Conservation (phyloP, 2,797 vertebrate genomes). For the Chelonia mydas region DNA sequence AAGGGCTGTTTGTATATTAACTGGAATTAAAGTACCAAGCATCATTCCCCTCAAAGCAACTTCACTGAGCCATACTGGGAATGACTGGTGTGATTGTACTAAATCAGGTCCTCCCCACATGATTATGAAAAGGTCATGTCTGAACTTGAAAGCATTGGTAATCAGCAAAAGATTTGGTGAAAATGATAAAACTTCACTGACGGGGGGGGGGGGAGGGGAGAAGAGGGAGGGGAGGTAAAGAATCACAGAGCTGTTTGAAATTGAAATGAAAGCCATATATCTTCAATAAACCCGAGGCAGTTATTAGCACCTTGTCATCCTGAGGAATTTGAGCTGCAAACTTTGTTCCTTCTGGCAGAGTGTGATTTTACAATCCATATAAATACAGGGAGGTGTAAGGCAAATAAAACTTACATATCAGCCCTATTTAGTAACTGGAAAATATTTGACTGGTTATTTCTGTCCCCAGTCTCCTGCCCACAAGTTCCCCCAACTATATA, state of each 20-base stretch:
- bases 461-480: not conserved
- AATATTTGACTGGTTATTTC: not conserved
- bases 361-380: not conserved
- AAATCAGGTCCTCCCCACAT: too few species aligned
- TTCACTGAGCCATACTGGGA: not conserved
- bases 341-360: not conserved
- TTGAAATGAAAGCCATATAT: not conserved
- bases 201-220: too few species aligned
- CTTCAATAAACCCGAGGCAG: not conserved
- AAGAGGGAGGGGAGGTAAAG: not conserved
- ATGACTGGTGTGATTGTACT: not conserved
- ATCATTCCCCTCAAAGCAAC: not conserved
- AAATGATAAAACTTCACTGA: not conserved
- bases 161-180: not conserved
- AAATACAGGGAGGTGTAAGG: not conserved
- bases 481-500: not conserved
- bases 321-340: not conserved
- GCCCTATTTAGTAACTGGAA: not conserved
- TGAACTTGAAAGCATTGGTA: not conserved
- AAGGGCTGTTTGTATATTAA: not conserved
- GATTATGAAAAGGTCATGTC: not conserved
- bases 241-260: not conserved
- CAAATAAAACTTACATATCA: not conserved
- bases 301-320: not conserved
- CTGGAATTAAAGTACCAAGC: not conserved